Evolutionary conservation across 2,797 vertebrate species (phyloP).

Genomic region (Falco berigora): DNA sequence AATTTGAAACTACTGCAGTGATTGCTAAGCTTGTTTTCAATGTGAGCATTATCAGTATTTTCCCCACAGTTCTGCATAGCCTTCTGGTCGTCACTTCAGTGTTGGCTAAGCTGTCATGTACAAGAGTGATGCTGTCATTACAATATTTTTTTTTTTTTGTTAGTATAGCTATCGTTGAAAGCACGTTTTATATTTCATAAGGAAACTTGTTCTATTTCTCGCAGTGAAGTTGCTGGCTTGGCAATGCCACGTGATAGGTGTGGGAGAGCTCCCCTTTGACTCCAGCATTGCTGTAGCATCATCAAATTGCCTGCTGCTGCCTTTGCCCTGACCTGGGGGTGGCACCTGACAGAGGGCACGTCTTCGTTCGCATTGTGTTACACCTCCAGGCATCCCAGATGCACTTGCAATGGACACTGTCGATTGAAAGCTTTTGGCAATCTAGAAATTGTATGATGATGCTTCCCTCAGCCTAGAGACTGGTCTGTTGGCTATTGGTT

Average conservation of each 20-base stretch:
- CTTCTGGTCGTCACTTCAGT: constrained; percentile 43
- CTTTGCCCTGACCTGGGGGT: not conserved
- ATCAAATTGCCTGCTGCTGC: not conserved
- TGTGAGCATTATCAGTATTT: not conserved
- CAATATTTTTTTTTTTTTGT: not conserved
- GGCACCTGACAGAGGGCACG: not conserved
- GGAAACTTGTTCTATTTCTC: not conserved
- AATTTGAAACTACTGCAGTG: not conserved
- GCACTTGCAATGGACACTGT: not conserved
- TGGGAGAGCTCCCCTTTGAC: not conserved
- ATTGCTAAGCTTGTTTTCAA: not conserved
- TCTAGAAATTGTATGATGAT: not conserved
- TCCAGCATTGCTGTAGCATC: not conserved
- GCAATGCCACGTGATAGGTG: not conserved
- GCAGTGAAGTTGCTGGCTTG: not conserved
- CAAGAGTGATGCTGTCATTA: constrained; percentile 34
- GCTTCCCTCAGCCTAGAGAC: not conserved
- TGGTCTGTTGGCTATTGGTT: not conserved
- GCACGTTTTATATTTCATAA: not conserved
- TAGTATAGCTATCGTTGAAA: not conserved
- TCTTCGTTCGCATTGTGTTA: not conserved
- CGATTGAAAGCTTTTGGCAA: rapidly evolving
- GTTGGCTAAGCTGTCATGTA: constrained; percentile 48
- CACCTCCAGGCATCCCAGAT: not conserved
- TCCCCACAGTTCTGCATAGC: constrained; percentile 15